Conservation (phyloP, 2,888 invertebrate genomes). For the Stenchaetothrips biformis region DNA sequence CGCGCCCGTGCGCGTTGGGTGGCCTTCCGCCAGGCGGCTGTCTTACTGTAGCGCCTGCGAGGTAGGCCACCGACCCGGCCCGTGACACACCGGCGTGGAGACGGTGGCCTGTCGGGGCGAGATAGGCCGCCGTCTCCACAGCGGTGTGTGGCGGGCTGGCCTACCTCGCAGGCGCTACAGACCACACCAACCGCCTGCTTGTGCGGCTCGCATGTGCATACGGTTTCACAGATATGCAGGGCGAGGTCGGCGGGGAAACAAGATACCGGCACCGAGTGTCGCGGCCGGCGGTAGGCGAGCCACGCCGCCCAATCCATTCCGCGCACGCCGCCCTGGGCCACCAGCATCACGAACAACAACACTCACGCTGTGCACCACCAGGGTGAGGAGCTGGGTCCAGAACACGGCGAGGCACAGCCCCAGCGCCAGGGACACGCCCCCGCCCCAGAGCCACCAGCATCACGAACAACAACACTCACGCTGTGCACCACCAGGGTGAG, state of each 20-base stretch:
- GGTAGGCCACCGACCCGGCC: too few species aligned
- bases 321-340: too few species aligned
- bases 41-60: too few species aligned
- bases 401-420: neutral
- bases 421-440: neutral
- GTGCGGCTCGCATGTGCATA: neutral
- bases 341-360: too few species aligned
- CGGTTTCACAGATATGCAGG: neutral
- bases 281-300: neutral
- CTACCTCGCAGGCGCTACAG: neutral
- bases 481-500: constrained; percentile 4
- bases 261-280: neutral
- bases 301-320: too few species aligned
- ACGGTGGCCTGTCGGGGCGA: too few species aligned
- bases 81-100: too few species aligned
- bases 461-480: too few species aligned
- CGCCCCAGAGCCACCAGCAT: too few species aligned
- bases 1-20: too few species aligned
- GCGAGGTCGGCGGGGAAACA: neutral
- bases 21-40: too few species aligned
- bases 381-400: neutral
- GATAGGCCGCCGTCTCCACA: too few species aligned
- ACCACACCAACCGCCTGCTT: neutral
- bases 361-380: constrained; percentile 13
- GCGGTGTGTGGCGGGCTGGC: neutral